A percentile compares a stretch with the other conserved stretches of the same genome.
phyloP scores from a whole-genome alignment of 2,888 invertebrate genomes.

The Sphaeridia pumilis region DNA sequence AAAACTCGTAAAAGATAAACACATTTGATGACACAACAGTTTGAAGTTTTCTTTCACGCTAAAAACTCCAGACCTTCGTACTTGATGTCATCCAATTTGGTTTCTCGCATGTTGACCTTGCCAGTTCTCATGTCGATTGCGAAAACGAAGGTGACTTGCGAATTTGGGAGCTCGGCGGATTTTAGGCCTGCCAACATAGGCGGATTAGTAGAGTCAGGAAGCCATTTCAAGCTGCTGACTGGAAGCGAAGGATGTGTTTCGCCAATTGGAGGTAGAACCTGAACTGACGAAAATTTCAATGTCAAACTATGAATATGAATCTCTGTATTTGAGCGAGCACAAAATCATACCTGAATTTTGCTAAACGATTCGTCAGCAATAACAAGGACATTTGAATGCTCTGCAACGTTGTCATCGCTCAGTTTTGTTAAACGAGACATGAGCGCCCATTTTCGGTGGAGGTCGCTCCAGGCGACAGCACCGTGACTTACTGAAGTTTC shows the following conservation, averaged over 20 bases:
- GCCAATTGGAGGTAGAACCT: constrained; percentile 42
- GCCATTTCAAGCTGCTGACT: constrained; percentile 94
- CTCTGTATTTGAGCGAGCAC: background rate
- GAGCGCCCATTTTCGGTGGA: constrained; percentile 70
- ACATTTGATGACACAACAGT: no score
- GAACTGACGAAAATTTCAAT: background rate
- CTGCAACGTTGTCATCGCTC: constrained; percentile 77
- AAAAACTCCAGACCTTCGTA: constrained; percentile 93
- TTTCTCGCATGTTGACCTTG: constrained; percentile 56
- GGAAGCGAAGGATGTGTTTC: constrained; percentile 60
- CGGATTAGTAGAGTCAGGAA: constrained; percentile 66
- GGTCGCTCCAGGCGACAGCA: constrained; percentile 75
- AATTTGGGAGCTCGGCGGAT: constrained; percentile 60
- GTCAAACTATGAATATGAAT: background rate
- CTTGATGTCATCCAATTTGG: constrained; percentile 51
- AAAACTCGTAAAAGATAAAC: no score
- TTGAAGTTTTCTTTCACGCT: no score
- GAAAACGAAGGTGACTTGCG: constrained; percentile 71
- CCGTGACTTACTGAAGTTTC: constrained; percentile 99
- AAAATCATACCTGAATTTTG: constrained; percentile 48
- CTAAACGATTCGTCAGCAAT: constrained; percentile 65
- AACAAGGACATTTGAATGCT: constrained; percentile 72
- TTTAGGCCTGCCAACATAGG: constrained; percentile 80
- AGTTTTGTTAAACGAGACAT: constrained; percentile 55
- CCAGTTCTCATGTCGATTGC: constrained; percentile 73